phyloP scores from a whole-genome alignment of 2,888 invertebrate species.

The Torymus tubicola region DNA sequence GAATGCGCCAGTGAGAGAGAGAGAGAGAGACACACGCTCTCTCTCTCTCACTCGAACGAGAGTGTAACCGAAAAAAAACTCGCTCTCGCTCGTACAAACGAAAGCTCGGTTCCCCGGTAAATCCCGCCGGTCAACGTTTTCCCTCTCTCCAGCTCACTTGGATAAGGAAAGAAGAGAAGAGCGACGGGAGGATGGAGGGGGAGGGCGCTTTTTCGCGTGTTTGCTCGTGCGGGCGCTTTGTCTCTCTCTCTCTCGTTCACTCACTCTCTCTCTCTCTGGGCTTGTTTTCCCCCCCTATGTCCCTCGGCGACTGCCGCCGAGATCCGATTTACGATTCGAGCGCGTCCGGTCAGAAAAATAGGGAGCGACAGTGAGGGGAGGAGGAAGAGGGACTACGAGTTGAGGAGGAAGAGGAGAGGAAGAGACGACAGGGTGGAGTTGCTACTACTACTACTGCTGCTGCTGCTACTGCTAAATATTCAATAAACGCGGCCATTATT shows the following conservation, averaged over 20 bases:
- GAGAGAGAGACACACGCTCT: too few species aligned
- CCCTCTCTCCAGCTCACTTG: neutral
- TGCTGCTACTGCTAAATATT: slow-evolving; percentile 72
- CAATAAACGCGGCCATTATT: slow-evolving; percentile 75
- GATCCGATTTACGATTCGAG: slow-evolving; percentile 70
- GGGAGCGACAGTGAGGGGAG: slow-evolving; percentile 42
- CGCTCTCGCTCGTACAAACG: neutral
- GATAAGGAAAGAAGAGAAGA: slow-evolving; percentile 23
- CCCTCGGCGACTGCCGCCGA: slow-evolving; percentile 55
- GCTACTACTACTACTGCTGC: slow-evolving; percentile 66
- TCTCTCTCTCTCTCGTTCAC: neutral
- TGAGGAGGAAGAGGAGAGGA: slow-evolving; percentile 50
- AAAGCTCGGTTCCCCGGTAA: neutral
- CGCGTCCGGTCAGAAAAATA: slow-evolving; percentile 66
- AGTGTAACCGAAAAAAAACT: neutral
- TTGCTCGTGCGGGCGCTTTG: slow-evolving; percentile 1
- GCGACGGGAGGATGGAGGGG: slow-evolving; percentile 3
- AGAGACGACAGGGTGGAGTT: slow-evolving; percentile 59
- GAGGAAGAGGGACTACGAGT: slow-evolving; percentile 34
- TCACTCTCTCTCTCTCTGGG: slow-evolving; percentile 16
- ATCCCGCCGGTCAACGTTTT: slow-evolving; percentile 27
- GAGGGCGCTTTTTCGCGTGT: slow-evolving; percentile 7
- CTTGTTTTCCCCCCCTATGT: slow-evolving; percentile 46
- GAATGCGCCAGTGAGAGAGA: too few species aligned
- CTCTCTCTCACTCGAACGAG: too few species aligned